These are phyloP conservation scores for Drosophila ficusphila DNA, from an alignment of 1,140 invertebrate genomes.

Conservation along the genomic window DNA sequence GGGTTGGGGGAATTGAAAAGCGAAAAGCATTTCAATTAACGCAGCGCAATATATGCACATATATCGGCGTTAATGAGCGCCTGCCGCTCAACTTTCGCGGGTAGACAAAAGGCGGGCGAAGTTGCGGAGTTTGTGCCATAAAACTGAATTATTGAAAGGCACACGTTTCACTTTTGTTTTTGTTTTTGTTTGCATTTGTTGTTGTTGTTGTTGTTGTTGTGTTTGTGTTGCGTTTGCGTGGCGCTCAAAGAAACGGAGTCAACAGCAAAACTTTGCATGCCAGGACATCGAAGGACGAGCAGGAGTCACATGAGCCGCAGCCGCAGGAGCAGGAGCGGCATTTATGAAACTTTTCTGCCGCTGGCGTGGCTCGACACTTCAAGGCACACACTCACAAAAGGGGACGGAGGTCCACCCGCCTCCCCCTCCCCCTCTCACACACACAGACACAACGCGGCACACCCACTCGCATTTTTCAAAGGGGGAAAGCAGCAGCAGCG, in stretches of 20 bases:
- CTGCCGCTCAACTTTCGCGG: conserved; percentile 38
- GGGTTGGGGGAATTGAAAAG: conserved; percentile 40
- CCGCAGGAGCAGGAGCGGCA: conserved; percentile 34
- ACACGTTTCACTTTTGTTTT: conserved; percentile 68
- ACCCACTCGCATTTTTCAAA: neutral
- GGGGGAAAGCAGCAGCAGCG: neutral
- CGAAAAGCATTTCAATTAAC: conserved; percentile 66
- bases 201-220: no score
- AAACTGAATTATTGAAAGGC: conserved; percentile 69
- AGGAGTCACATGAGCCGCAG: conserved; percentile 14
- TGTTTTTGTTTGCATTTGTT: conserved; percentile 51
- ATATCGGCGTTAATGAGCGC: conserved; percentile 53
- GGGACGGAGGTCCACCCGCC: no score
- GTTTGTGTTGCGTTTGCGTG: conserved; percentile 37
- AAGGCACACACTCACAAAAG: conserved; percentile 47
- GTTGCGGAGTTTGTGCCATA: conserved; percentile 59
- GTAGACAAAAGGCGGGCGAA: conserved; percentile 34
- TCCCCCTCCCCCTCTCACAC: conserved; percentile 1
- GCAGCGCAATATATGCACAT: conserved; percentile 15
- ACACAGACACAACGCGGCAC: conserved; percentile 8
- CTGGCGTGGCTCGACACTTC: conserved; percentile 69
- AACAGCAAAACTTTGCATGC: conserved; percentile 57
- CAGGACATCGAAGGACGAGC: conserved; percentile 34
- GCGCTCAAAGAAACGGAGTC: conserved; percentile 73
- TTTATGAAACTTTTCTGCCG: conserved; percentile 73